phyloP scores from a whole-genome alignment of 2,888 invertebrate species.

The Oasisia sp. region DNA sequence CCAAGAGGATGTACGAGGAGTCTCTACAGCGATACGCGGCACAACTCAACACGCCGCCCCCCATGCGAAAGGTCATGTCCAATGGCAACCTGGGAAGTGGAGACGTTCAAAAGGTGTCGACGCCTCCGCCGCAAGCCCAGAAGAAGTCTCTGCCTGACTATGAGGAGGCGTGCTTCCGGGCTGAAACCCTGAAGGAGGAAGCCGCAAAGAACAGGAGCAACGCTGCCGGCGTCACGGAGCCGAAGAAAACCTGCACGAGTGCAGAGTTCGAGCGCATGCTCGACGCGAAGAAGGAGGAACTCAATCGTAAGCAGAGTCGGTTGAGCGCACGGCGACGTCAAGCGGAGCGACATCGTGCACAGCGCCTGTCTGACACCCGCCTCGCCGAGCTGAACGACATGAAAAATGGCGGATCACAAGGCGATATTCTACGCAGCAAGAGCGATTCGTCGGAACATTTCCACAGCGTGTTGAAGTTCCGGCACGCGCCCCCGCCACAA shows the following conservation, averaged over 20 bases:
- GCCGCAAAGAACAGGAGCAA: background rate
- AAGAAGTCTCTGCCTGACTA: slow-evolving; percentile 25
- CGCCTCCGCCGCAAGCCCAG: background rate
- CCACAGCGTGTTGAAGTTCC: slow-evolving; percentile 28
- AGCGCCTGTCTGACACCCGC: slow-evolving; percentile 35
- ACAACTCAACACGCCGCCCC: background rate
- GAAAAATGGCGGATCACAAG: slow-evolving; percentile 19
- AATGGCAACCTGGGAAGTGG: background rate
- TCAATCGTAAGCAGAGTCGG: background rate
- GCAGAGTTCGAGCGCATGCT: background rate
- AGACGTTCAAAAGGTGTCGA: background rate
- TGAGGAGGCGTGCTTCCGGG: slow-evolving; percentile 28
- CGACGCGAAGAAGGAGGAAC: slow-evolving; percentile 1
- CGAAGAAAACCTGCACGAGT: background rate
- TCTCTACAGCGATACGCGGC: slow-evolving; percentile 44
- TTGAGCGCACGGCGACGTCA: slow-evolving; percentile 18
- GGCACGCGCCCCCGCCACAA: background rate
- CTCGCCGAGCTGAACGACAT: slow-evolving; percentile 26
- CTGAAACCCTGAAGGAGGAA: slow-evolving; percentile 25
- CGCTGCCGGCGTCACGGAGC: background rate
- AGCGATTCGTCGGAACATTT: slow-evolving; percentile 41
- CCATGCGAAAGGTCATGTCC: background rate
- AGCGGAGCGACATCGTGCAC: slow-evolving; percentile 29
- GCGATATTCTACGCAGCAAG: slow-evolving; percentile 36
- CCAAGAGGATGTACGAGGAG: slow-evolving; percentile 56